Evolutionary conservation across 2,113 vertebrate genomes (phyloP).

Genomic region (Loxodonta africana): DNA sequence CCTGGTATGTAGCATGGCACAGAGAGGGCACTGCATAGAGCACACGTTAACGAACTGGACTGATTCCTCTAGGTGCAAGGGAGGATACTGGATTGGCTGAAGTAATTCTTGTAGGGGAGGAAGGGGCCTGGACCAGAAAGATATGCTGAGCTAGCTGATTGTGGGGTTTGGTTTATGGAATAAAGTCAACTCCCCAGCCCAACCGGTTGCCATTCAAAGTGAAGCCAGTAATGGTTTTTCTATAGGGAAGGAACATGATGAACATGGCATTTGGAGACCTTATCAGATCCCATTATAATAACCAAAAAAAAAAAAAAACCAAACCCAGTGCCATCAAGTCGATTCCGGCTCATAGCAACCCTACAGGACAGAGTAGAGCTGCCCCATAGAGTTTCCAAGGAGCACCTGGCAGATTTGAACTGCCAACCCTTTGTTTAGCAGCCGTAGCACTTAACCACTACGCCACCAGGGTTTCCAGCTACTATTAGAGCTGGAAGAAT

Average conservation of each 20-base stretch:
- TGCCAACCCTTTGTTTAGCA: too few species aligned
- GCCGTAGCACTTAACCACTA: too few species aligned
- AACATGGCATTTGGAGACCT: slow-evolving; percentile 24
- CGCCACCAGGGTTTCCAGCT: background rate
- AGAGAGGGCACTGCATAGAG: background rate
- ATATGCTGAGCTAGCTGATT: background rate
- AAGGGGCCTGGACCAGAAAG: slow-evolving; percentile 27
- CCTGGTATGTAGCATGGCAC: background rate
- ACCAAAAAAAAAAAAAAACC: too few species aligned
- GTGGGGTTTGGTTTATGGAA: slow-evolving; percentile 1
- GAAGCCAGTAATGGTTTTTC: background rate
- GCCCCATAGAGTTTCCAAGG: too few species aligned
- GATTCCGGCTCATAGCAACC: too few species aligned
- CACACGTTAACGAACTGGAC: slow-evolving; percentile 12
- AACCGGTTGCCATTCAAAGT: background rate
- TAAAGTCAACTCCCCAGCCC: background rate
- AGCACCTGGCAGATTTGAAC: too few species aligned
- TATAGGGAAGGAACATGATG: background rate
- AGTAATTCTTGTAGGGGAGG: slow-evolving; percentile 23
- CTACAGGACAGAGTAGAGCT: too few species aligned
- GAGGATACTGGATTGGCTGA: background rate
- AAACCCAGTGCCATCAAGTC: too few species aligned
- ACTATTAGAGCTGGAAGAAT: background rate
- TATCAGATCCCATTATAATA: background rate
- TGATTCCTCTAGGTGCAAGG: background rate